These are phyloP conservation scores for Dendrocincla tyrannina DNA, from an alignment of 2,797 vertebrate species.

Conservation along the genomic window DNA sequence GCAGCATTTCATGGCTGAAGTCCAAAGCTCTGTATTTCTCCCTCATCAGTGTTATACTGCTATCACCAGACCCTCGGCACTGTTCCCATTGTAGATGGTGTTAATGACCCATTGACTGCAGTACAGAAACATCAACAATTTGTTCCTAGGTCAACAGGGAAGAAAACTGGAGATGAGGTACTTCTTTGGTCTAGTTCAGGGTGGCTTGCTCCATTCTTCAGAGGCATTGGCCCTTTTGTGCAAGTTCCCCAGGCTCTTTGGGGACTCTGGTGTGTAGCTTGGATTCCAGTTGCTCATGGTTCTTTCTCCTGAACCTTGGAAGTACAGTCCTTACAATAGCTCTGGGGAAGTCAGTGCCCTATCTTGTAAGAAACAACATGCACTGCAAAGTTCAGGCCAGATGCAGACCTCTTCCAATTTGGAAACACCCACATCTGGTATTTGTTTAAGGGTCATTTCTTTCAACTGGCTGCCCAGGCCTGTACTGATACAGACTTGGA, in stretches of 20 bases:
- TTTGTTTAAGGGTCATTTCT: not conserved
- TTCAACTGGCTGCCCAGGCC: not conserved
- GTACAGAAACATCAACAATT: not conserved
- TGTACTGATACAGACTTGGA: not conserved
- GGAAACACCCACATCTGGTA: not conserved
- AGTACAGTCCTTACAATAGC: not conserved
- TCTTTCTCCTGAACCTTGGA: rapidly evolving
- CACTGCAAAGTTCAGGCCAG: not conserved
- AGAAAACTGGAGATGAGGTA: not conserved
- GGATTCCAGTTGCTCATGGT: not conserved
- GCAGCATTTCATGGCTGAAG: not conserved
- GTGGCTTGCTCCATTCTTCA: not conserved
- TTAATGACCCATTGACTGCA: not conserved
- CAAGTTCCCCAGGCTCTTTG: not conserved
- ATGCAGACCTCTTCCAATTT: not conserved
- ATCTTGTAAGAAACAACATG: not conserved
- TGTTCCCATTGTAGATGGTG: rapidly evolving
- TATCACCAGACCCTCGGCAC: not conserved
- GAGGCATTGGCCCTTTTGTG: not conserved
- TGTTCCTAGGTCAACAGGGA: not conserved
- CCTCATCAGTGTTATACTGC: rapidly evolving
- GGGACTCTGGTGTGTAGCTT: not conserved
- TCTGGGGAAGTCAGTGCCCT: not conserved
- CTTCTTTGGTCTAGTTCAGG: rapidly evolving
- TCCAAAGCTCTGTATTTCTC: not conserved